phyloP scores from a whole-genome alignment of 2,797 vertebrate species.

The Macropodus opercularis region DNA sequence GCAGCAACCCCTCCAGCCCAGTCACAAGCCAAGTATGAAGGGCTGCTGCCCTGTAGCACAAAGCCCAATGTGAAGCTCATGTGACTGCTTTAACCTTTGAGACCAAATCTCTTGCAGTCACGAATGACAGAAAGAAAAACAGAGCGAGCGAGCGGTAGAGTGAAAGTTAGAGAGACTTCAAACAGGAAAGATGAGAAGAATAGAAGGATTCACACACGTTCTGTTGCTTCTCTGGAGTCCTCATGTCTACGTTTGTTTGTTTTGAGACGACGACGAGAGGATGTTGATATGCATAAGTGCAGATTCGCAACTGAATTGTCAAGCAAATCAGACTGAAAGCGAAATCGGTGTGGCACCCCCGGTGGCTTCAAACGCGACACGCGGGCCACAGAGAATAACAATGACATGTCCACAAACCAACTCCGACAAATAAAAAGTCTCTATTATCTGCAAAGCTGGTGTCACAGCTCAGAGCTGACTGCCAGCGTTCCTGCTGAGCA shows the following conservation, averaged over 20 bases:
- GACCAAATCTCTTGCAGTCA: slow-evolving; percentile 75
- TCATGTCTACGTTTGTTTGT: slow-evolving; percentile 54
- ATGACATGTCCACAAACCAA: slow-evolving; percentile 47
- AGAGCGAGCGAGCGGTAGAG: slow-evolving; percentile 39
- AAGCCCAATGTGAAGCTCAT: slow-evolving; percentile 78
- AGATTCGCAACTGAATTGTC: slow-evolving; percentile 58
- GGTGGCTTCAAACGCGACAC: slow-evolving; percentile 53
- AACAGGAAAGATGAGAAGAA: slow-evolving; percentile 15
- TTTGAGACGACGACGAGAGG: slow-evolving; percentile 53
- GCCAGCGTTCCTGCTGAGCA: slow-evolving; percentile 24
- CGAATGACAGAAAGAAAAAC: slow-evolving; percentile 40
- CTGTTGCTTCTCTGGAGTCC: slow-evolving; percentile 45
- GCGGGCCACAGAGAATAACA: slow-evolving; percentile 50
- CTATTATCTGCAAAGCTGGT: slow-evolving; percentile 39
- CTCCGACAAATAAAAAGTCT: slow-evolving; percentile 42
- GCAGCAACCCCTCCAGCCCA: slow-evolving; percentile 23
- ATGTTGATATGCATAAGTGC: slow-evolving; percentile 47
- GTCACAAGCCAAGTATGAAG: slow-evolving; percentile 74
- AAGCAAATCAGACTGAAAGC: slow-evolving; percentile 53
- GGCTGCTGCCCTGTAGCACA: slow-evolving; percentile 70
- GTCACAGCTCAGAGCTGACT: slow-evolving; percentile 29
- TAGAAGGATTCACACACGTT: slow-evolving; percentile 31
- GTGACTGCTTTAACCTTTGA: slow-evolving; percentile 79
- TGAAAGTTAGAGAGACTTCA: slow-evolving; percentile 30
- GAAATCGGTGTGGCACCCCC: slow-evolving; percentile 42